Conservation (phyloP, 1,140 invertebrate species). For the Littorina saxatilis region DNA sequence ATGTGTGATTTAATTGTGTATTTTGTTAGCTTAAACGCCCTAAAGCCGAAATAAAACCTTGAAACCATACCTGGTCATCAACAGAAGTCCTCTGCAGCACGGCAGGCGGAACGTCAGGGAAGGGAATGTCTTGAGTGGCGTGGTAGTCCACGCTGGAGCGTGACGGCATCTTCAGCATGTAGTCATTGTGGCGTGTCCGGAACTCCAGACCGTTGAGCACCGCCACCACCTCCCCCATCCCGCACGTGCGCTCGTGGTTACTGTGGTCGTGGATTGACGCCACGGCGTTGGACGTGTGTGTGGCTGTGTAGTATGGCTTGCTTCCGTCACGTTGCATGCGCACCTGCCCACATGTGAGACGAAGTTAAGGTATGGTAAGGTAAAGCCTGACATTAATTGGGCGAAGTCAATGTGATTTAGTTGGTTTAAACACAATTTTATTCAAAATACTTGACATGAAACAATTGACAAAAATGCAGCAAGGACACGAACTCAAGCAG, state of each 20-base stretch:
- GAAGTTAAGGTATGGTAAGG: neutral
- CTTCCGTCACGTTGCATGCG: neutral
- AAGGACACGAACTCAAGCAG: too few relatives aligned
- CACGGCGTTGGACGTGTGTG: neutral
- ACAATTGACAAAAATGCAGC: too few relatives aligned
- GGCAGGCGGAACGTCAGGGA: slow-evolving; percentile 63
- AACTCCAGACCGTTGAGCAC: slow-evolving; percentile 70
- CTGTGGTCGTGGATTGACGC: slow-evolving; percentile 16
- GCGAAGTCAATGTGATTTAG: too few relatives aligned
- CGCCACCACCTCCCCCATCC: slow-evolving; percentile 55
- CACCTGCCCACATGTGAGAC: neutral
- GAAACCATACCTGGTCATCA: neutral
- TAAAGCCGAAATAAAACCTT: too few relatives aligned
- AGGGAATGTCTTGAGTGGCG: slow-evolving; percentile 59
- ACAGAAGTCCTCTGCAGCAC: slow-evolving; percentile 39
- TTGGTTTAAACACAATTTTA: too few relatives aligned
- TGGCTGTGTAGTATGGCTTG: slow-evolving; percentile 5
- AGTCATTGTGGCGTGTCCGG: slow-evolving; percentile 71
- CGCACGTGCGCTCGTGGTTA: neutral
- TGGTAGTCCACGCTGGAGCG: slow-evolving; percentile 45
- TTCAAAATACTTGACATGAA: too few relatives aligned
- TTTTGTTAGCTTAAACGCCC: too few relatives aligned
- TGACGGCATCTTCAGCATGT: slow-evolving; percentile 61
- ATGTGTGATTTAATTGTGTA: too few relatives aligned
- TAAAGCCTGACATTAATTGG: too few relatives aligned